Base-by-base conservation (phyloP, 2,888 invertebrate species). In the Dasypolia templi region DNA sequence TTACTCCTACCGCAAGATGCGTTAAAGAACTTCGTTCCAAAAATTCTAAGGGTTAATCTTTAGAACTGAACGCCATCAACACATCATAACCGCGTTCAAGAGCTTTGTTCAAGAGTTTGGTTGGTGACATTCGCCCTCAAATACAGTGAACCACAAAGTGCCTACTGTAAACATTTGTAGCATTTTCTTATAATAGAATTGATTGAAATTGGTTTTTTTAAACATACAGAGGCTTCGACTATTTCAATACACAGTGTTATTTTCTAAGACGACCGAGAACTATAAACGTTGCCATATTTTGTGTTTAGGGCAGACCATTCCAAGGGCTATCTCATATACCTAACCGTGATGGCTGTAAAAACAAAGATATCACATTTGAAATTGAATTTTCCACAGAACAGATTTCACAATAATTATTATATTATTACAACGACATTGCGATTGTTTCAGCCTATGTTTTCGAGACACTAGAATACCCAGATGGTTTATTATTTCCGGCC, bases 401-500 rank as follows among this genome's bases (percentile, higher is more conserved):
- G 5, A 56, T 22, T 58, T 1, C 14, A 14, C 22, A 53, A 53
- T 17, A 6, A 2, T 53, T n/a, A 59, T n/a, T 58, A 61, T n/a
- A 59, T n/a, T 58, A 61, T 61, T 3, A 42, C 19, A 62, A 62
- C 7, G 7, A 22, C 19, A 22, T 4, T 14, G 14, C 44, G 2
- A 29, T 44, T 49, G 32, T 22, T 14, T 35, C 19, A 44, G n/a
- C 12, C 19, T 14, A 65, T 9, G 46, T 68, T 46, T 68, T 65
- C 14, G 26, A 12, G 19, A 17, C 17, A 49, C 29, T 14, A 70
- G 68, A 29, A 39, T 22, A 51, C 39, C 29, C 51, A 39, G 39
- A 53, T 46, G 72, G 22, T 72, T 71, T 29, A 72, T 72, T 72
- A 29, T 19, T 39, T 58, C 72, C 46, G 39, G 14, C 1, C 19